Percentiles rank a stretch among this genome's conserved stretches.
Conservation (phyloP, 64 coral and sea anemone species). For the Exaiptasia diaphana region DNA sequence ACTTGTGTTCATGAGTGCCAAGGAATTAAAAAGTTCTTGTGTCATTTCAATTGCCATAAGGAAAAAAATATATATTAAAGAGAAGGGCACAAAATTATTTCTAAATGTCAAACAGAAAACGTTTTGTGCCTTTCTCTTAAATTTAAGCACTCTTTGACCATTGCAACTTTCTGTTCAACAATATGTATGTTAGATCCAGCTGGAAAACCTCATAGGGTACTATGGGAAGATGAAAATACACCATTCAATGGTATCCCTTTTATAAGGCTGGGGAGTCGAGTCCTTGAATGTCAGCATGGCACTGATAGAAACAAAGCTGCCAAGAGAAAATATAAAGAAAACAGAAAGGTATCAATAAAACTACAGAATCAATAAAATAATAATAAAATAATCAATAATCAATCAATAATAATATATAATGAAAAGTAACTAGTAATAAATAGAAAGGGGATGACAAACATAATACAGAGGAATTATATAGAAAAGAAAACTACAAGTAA, state of each 20-base stretch:
- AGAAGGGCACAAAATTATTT: no score
- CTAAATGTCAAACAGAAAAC: no score
- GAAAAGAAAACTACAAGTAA: background rate
- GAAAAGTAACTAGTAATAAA: background rate
- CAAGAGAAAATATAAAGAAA: slow-evolving; percentile 27
- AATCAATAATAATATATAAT: background rate
- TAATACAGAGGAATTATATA: background rate
- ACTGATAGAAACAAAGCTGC: slow-evolving; percentile 22
- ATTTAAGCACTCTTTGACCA: background rate
- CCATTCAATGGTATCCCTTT: slow-evolving; percentile 41
- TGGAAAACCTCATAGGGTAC: background rate
- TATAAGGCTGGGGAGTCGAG: slow-evolving; percentile 27
- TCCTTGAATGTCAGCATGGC: slow-evolving; percentile 48
- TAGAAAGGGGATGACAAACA: background rate
- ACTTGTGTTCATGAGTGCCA: no score
- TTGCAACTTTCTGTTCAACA: background rate
- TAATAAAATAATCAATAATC: background rate
- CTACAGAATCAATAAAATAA: background rate
- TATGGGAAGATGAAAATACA: slow-evolving; percentile 20
- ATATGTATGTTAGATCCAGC: background rate
- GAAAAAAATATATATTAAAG: no score
- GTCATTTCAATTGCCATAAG: no score
- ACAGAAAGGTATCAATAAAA: background rate
- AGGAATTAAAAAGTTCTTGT: no score
- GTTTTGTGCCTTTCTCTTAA: no score